A percentile compares a stretch with the other conserved stretches of the same genome.
Conservation (phyloP, 2,888 invertebrate species). For the Cerceris ruficornis region DNA sequence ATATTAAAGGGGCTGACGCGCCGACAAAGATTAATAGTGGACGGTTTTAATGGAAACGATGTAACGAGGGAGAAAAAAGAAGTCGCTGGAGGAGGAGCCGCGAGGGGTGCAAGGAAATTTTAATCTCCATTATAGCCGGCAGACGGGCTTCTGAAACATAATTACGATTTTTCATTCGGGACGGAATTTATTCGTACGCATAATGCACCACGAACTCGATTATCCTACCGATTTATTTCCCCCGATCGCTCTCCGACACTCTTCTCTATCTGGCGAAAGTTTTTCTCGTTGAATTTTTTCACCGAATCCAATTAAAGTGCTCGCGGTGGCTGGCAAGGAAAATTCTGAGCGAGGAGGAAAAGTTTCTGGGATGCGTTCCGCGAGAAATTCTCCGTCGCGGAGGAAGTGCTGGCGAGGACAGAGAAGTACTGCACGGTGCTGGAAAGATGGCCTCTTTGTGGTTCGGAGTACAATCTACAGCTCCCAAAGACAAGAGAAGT, state of each 20-base stretch:
- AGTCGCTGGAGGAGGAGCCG: not conserved
- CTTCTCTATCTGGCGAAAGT: not conserved
- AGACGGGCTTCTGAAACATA: not conserved
- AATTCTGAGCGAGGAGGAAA: not conserved
- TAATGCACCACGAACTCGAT: not conserved
- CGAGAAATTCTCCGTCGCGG: not conserved
- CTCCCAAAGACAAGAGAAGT: too few species aligned
- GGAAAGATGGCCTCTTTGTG: too few species aligned
- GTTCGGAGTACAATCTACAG: too few species aligned
- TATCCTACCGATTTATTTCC: slow-evolving; percentile 7
- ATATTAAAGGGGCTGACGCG: not conserved
- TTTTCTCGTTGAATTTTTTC: not conserved
- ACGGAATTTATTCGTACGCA: slow-evolving; percentile 3
- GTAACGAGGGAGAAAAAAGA: not conserved
- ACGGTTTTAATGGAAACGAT: not conserved
- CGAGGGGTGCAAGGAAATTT: not conserved
- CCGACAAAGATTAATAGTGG: not conserved
- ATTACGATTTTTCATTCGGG: not conserved
- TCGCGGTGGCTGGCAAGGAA: not conserved
- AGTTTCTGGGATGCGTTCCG: not conserved
- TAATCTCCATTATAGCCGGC: not conserved
- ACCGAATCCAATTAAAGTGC: slow-evolving; percentile 8
- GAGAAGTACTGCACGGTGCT: too few species aligned
- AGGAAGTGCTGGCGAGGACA: too few species aligned
- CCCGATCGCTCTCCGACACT: not conserved